phyloP scores from a whole-genome alignment of 2,113 vertebrate genomes.

The Laterallus jamaicensis region DNA sequence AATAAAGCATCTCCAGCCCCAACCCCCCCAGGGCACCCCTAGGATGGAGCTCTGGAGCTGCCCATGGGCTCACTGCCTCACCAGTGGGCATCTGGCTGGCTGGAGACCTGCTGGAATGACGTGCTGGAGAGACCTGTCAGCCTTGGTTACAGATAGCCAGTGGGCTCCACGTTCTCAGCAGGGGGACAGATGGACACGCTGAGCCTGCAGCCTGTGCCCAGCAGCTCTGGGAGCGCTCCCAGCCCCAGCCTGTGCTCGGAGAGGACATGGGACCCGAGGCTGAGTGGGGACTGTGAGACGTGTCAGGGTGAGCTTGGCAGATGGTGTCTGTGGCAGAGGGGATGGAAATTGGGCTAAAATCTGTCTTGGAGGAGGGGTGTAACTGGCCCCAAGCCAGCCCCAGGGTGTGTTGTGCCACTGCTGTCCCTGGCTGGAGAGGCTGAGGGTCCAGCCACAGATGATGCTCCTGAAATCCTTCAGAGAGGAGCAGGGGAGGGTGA shows the following conservation, averaged over 20 bases:
- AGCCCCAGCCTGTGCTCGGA: neutral
- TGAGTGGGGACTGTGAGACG: neutral
- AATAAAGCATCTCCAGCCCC: neutral
- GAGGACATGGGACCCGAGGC: neutral
- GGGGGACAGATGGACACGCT: constrained; percentile 43
- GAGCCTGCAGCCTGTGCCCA: neutral
- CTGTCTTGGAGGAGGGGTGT: neutral
- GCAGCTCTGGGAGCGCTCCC: neutral
- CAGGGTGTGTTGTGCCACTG: fast-evolving
- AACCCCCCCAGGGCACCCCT: neutral
- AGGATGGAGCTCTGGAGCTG: neutral
- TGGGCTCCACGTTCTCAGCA: neutral
- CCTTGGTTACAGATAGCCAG: constrained; percentile 26
- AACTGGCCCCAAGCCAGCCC: neutral
- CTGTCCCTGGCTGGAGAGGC: neutral
- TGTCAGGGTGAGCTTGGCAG: neutral
- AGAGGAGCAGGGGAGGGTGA: neutral
- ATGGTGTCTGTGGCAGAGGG: constrained; percentile 28
- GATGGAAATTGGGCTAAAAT: neutral
- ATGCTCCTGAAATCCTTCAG: neutral
- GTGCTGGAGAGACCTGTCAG: constrained; percentile 38
- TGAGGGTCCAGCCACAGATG: fast-evolving
- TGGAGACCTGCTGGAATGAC: constrained; percentile 13
- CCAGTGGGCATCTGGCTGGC: neutral
- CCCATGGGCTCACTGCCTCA: neutral